Evolutionary conservation across 2,888 invertebrate species (phyloP).

Genomic region (Altica lythri): DNA sequence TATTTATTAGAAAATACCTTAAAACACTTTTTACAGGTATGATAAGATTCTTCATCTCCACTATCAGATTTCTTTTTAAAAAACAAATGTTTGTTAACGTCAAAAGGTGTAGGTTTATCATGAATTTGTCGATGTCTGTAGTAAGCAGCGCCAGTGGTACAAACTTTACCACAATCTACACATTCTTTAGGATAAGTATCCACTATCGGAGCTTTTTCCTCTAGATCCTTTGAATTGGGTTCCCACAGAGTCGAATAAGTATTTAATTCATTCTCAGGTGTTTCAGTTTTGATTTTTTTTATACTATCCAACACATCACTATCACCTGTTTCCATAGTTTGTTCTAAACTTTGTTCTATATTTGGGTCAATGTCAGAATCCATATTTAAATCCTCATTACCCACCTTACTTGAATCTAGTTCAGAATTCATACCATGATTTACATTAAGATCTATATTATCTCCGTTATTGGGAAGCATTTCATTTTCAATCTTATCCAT

Average conservation of each 20-base stretch:
- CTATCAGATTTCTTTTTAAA: conserved; percentile 27
- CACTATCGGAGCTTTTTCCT: conserved; percentile 33
- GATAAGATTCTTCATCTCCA: conserved; percentile 49
- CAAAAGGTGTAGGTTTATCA: conserved; percentile 33
- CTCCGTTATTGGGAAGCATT: too few relatives aligned
- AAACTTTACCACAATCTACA: conserved; percentile 48
- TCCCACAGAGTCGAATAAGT: conserved; percentile 50
- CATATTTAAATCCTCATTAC: too few relatives aligned
- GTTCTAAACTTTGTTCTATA: too few relatives aligned
- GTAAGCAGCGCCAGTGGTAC: conserved; percentile 48
- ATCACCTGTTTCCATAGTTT: too few relatives aligned
- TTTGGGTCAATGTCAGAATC: too few relatives aligned
- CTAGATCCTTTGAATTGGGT: conserved; percentile 50
- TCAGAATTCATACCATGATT: too few relatives aligned
- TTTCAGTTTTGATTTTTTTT: too few relatives aligned
- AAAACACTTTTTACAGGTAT: conserved; percentile 59
- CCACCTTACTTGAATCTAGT: too few relatives aligned
- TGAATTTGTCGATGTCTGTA: conserved; percentile 52
- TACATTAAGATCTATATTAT: too few relatives aligned
- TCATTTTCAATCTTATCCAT: too few relatives aligned
- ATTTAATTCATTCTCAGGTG: conserved; percentile 54
- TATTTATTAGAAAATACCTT: conserved; percentile 58
- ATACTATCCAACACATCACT: too few relatives aligned
- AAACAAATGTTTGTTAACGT: conserved; percentile 20
- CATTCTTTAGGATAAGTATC: conserved; percentile 48